These are phyloP conservation scores for Drosophila ohnishii DNA, from an alignment of 1,140 invertebrate genomes.

Conservation along the genomic window DNA sequence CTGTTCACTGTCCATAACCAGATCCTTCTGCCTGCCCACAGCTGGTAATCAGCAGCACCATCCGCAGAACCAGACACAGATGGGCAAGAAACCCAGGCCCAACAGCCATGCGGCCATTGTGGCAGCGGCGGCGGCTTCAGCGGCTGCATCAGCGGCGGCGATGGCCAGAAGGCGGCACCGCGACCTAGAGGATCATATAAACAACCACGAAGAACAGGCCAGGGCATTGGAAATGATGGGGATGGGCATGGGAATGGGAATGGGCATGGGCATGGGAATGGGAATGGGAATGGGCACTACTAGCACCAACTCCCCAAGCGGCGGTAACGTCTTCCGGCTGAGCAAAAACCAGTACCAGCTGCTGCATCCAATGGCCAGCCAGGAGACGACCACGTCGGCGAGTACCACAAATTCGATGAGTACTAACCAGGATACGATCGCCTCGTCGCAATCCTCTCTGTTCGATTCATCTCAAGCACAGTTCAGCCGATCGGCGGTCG, in stretches of 20 bases:
- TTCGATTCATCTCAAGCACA: conserved; percentile 83
- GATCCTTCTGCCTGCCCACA: conserved; percentile 15
- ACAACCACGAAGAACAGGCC: not conserved
- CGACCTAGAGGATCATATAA: conserved; percentile 22
- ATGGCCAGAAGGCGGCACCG: conserved; percentile 47
- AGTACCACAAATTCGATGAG: conserved; percentile 8
- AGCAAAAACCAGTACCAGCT: conserved; percentile 15
- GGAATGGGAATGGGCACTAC: conserved; percentile 8
- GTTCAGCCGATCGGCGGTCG: conserved; percentile 93
- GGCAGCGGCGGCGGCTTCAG: conserved; percentile 60
- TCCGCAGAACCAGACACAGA: not conserved
- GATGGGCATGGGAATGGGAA: not conserved
- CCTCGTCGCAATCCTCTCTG: conserved; percentile 49
- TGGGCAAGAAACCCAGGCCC: not conserved
- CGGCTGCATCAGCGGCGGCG: conserved; percentile 59
- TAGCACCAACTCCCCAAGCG: not conserved
- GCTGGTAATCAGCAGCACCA: conserved; percentile 6
- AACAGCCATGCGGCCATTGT: conserved; percentile 47
- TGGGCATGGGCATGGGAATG: not conserved
- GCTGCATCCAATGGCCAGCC: conserved; percentile 22
- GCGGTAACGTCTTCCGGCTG: conserved; percentile 33
- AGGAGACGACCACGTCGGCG: conserved; percentile 13
- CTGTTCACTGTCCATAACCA: not conserved
- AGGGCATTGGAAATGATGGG: not conserved
- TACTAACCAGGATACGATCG: conserved; percentile 43